Evolutionary conservation across 2,113 vertebrate species (phyloP).

Genomic region (Ctenodactylus gundi): DNA sequence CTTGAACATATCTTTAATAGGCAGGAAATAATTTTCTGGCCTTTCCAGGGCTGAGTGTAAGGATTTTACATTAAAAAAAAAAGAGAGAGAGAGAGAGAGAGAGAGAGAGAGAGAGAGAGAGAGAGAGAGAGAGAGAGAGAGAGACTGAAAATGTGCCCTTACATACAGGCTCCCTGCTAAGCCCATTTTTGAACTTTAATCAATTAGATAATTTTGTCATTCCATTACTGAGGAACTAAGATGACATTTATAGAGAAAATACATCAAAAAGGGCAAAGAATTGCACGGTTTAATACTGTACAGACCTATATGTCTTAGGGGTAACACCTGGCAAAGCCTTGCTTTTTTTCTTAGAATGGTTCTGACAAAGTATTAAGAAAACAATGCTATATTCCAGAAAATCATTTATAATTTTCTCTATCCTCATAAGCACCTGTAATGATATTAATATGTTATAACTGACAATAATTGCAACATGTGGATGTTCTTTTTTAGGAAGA

Average conservation of each 20-base stretch:
- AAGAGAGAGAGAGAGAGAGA: not conserved
- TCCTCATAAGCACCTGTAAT: not conserved
- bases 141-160: not conserved
- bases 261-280: not conserved
- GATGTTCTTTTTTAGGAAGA: not conserved
- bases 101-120: not conserved
- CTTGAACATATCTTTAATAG: no score
- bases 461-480: not conserved
- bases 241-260: not conserved
- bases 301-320: not conserved
- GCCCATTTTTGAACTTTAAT: not conserved
- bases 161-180: not conserved
- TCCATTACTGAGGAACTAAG: not conserved
- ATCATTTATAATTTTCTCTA: not conserved
- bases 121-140: not conserved
- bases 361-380: not conserved
- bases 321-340: not conserved
- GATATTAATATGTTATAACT: not conserved
- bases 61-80: no score
- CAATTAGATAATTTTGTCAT: not conserved
- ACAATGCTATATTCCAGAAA: not conserved
- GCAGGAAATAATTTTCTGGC: no score
- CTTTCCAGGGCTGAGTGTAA: no score
- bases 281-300: not conserved
- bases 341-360: not conserved